Evolutionary conservation across 2,797 vertebrate species (phyloP), one percentile per base, ranked within the genome.

Genomic region (Chelidonichthys spinosus): DNA sequence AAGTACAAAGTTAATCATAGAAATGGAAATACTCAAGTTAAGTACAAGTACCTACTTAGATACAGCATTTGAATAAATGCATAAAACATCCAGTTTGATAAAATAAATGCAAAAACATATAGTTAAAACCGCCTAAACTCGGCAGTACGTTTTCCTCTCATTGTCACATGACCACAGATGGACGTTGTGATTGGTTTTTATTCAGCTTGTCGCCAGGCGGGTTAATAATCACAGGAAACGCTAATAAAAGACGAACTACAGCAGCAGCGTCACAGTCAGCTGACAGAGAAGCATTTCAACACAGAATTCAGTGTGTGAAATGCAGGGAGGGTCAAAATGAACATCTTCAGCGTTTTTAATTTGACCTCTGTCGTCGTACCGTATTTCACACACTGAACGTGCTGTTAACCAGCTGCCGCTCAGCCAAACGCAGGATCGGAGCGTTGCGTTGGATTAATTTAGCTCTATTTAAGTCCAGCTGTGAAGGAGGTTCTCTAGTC

Each of bases 401-500:
- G 6, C 42, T 43, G 42, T 43, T 11, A 47, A 47, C 46, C 46
- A 47, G 44, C 44, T 15, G 13, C 14, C 44, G 44, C 44, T 46
- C 44, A 46, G 44, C 17, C 46, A 47, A 47, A 47, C 46, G n/a
- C 46, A 5, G 25, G 50, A 52, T 52, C 9, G 6, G 50, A 32
- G 50, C 46, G 10, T 25, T 40, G 44, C 17, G 44, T 37, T 37
- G n/a, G 55, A 59, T 40, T 25, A 7, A 11, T 25, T 40, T 10
- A 1, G 6, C 7, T n/a, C 2, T 10, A 58, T n/a, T 4, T 40
- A 15, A 37, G 47, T 49, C 17, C 7, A 18, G 5, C 17, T 18
- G 42, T 43, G 42, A 43, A 43, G 10, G 47, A 33, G 52, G 25
- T 6, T 11, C 25, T 55, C 55, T 89, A 94, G 70, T 95, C 95